Conservation (phyloP, 2,113 vertebrate species). For the Vimba vimba region DNA sequence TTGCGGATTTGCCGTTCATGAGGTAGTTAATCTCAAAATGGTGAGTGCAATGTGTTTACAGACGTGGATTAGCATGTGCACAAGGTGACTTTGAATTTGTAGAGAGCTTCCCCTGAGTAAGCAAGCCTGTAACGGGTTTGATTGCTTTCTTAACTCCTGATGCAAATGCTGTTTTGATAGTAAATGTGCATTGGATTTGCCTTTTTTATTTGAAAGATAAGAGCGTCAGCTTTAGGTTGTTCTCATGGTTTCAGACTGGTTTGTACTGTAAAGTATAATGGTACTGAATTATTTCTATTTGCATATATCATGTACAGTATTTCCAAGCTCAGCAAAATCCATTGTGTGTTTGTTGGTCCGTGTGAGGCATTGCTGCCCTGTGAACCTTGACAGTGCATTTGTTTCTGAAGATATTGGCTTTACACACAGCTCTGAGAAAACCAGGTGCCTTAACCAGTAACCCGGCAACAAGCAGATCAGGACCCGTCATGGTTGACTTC, state of each 20-base stretch:
- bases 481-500: slow-evolving; percentile 25
- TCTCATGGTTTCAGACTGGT: not conserved
- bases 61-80: not conserved
- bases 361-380: not conserved
- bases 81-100: slow-evolving; percentile 16
- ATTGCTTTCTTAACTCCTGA: not conserved
- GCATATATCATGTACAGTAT: not conserved
- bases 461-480: slow-evolving; percentile 20
- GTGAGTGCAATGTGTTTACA: not conserved
- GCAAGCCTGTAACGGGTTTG: not conserved
- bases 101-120: not conserved
- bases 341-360: not conserved
- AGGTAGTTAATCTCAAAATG: slow-evolving; percentile 2
- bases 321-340: not conserved
- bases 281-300: not conserved
- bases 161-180: too few species aligned
- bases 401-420: not conserved
- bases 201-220: not conserved
- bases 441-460: not conserved
- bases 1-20: not conserved
- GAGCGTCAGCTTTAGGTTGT: not conserved
- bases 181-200: not conserved
- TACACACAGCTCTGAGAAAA: not conserved
- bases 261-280: not conserved
- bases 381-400: not conserved